phyloP scores from a whole-genome alignment of 2,113 vertebrate genomes.

The Mungos mungo region DNA sequence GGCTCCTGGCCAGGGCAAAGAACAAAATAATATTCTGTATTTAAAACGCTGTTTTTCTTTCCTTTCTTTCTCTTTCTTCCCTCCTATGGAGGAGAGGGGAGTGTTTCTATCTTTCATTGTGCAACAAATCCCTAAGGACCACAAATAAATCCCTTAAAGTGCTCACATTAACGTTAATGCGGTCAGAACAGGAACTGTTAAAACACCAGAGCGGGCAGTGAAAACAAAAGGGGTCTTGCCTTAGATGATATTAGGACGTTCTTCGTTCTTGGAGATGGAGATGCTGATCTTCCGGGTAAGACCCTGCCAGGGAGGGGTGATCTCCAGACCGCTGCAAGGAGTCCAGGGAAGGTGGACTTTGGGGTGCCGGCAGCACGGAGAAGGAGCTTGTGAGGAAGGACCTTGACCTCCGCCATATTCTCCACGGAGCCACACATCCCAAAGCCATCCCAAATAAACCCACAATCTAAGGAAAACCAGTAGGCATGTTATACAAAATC shows the following conservation, averaged over 20 bases:
- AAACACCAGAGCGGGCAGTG: neutral
- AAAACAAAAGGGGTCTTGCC: neutral
- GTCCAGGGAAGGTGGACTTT: neutral
- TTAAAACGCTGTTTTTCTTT: neutral
- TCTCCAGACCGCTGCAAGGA: neutral
- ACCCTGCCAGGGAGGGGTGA: neutral
- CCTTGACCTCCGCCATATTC: neutral
- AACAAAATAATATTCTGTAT: constrained; percentile 42
- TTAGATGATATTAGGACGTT: neutral
- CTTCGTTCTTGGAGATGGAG: neutral
- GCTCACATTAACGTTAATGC: neutral
- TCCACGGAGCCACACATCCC: neutral
- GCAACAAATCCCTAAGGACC: constrained; percentile 25
- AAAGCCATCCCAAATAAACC: neutral
- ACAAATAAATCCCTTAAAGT: constrained; percentile 46
- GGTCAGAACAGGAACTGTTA: neutral
- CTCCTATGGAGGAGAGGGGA: neutral
- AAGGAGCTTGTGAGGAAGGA: neutral
- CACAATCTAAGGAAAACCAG: neutral
- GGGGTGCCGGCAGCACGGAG: neutral
- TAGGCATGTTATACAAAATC: neutral
- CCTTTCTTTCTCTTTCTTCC: neutral
- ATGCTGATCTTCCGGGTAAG: neutral
- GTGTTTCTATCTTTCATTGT: constrained; percentile 48
- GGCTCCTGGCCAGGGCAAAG: constrained; percentile 37